Base-by-base conservation (phyloP, 2,888 invertebrate species). In the Pammene aurita region DNA sequence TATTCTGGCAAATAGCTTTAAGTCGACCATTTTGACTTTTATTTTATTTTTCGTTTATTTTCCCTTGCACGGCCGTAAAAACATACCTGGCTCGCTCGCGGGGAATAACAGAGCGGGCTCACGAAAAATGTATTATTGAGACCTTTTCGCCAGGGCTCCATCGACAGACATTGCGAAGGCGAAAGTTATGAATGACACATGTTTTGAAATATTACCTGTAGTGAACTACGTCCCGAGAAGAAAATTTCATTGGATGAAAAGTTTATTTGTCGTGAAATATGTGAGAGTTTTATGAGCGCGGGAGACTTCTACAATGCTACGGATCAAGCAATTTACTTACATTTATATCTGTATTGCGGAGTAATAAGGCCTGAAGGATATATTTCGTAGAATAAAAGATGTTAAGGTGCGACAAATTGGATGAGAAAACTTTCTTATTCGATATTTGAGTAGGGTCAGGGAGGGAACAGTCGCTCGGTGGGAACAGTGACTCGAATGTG, bases 141-240 rank as follows among this genome's bases (percentile, higher is more conserved):
- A 91, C 92, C 92, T 91, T 92, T 91, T 89, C 87, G 87, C 89
- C 87, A 84, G 84, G 81, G 86, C 86, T 88, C 90, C 89, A 91
- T 92, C 91, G 92, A 91, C 92, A 91, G 91, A 92, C 92, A 92
- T 92, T 92, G 91, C 92, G 89, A 90, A 90, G 85, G 91, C 84
- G 87, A 90, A 92, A 92, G 90, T 92, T 92, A 92, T 92, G 92
- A 92, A 92, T 92, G 92, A 92, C 92, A 92, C 90, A 91, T 92
- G 92, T 92, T 92, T 92, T 92, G 92, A 92, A 92, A 92, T 92
- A 92, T 92, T 90, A 90, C 92, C 90, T 89, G 89, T 88, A 90
- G 84, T 87, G 86, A 89, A 89, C 89, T 87, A 87, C 88, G 88
- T 80, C 86, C 84, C 81, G 80, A 82, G 84, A 85, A 88, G 85